Conservation (phyloP, 1,140 invertebrate species). For the Drosophila chauvacae region DNA sequence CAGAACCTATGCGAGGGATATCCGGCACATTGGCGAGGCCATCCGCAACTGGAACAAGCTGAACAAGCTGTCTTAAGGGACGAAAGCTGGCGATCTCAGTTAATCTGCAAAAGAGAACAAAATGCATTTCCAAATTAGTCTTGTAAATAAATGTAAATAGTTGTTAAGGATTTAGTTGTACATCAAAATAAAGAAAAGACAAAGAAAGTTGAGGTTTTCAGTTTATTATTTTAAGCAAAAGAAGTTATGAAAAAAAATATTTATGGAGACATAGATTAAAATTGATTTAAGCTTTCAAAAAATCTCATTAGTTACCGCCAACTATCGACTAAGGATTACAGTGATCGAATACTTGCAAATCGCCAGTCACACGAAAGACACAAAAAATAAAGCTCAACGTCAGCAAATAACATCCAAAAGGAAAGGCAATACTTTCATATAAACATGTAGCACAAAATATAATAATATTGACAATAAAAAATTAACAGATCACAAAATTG, state of each 20-base stretch:
- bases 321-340: background rate
- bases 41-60: slow-evolving; percentile 72
- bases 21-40: slow-evolving; percentile 85
- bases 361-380: background rate
- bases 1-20: slow-evolving; percentile 88
- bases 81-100: slow-evolving; percentile 29
- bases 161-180: slow-evolving; percentile 12
- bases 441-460: too few species aligned
- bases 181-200: slow-evolving; percentile 31
- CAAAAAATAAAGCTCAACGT: background rate
- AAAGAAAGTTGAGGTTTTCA: background rate
- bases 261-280: too few species aligned
- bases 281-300: too few species aligned
- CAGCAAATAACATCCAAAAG: too few species aligned
- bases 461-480: too few species aligned
- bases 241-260: too few species aligned
- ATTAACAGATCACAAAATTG: background rate
- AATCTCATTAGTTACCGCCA: background rate
- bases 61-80: slow-evolving; percentile 53
- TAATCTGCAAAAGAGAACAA: slow-evolving; percentile 17
- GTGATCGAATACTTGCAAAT: background rate
- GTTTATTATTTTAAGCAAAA: background rate
- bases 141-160: slow-evolving; percentile 27
- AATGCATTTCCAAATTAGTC: slow-evolving; percentile 52
- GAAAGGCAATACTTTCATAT: background rate